A percentile compares a stretch with the other conserved stretches of the same genome.
phyloP scores from a whole-genome alignment of 2,888 invertebrate species.

The Dynastes maya region DNA sequence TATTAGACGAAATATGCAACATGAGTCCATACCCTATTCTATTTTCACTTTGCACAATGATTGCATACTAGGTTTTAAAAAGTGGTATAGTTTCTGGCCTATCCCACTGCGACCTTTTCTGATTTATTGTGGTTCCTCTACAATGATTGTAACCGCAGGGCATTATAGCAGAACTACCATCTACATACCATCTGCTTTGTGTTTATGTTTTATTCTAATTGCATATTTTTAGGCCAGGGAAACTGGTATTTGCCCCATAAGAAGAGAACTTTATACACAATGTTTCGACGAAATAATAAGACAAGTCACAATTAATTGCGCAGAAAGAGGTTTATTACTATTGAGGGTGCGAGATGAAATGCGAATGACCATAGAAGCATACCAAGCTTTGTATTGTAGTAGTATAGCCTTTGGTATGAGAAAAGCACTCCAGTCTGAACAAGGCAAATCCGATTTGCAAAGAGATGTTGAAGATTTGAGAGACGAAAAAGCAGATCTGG shows the following conservation, averaged over 20 bases:
- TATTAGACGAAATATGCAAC: no score
- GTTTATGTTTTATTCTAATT: not conserved
- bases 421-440: conserved; percentile 95
- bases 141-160: no score
- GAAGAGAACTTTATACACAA: conserved; percentile 94
- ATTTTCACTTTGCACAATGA: no score
- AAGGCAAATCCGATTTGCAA: conserved; percentile 86
- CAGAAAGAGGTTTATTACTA: conserved; percentile 94
- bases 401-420: conserved; percentile 98
- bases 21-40: no score
- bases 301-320: conserved; percentile 98
- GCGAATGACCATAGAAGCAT: conserved; percentile 96
- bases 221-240: conserved; percentile 84
- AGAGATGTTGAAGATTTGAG: conserved; percentile 82
- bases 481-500: conserved; percentile 77
- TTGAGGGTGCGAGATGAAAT: conserved; percentile 96
- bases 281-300: conserved; percentile 95
- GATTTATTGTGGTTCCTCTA: no score
- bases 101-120: no score
- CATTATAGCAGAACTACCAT: no score
- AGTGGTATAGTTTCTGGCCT: no score
- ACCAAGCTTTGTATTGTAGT: conserved; percentile 96
- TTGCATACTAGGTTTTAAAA: no score
- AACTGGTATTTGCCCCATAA: conserved; percentile 96
- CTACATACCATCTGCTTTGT: no score